Evolutionary conservation across 2,888 invertebrate genomes (phyloP), one percentile per base, ranked within the genome.

Genomic region (Atherix ibis): DNA sequence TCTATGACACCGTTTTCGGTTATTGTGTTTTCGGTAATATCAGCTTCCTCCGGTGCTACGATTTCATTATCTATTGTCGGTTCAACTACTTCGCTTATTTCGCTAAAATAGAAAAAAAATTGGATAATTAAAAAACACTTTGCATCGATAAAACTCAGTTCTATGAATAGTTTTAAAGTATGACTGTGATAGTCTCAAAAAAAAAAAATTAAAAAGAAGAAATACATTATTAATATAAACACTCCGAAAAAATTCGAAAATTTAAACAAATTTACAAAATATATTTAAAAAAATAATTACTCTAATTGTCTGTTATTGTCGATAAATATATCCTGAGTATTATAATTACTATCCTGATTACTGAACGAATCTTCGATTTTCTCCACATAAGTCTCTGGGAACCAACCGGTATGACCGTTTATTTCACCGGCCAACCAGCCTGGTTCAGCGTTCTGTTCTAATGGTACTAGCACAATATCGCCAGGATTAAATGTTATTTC

Each of bases 371-470:
- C 40, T 27, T 68, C 74, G 8, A 82, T 63, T 25, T 76, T 76
- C 51, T 89, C 88, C 12, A 88, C 92, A 54, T 95, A 95, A 0
- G 89, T 84, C 57, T 92, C 89, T 0, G 95, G 95, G 64, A 95
- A 95, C 91, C 92, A 94, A 2, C 95, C 95, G 1, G 82, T 80
- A 42, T 81, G 78, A 3, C 91, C 94, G 51, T 84, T 70, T 18
- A 89, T 76, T 49, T 84, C 82, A 0, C 97, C 97, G 44, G 89
- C 87, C 48, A 87, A 65, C 94, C 97, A 98, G n/a, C 95, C 97
- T 1, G 92, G 92, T 53, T 97, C 97, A 0, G 89, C 83, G 45
- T 78, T 81, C 49, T 87, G 85, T 36, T 83, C 70, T 4, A 72
- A 67, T 3, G 82, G 76, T 40, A 70, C 74, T 71, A 70, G 43